phyloP scores from a whole-genome alignment of 2,888 invertebrate genomes.

The Argynnis bischoffii region DNA sequence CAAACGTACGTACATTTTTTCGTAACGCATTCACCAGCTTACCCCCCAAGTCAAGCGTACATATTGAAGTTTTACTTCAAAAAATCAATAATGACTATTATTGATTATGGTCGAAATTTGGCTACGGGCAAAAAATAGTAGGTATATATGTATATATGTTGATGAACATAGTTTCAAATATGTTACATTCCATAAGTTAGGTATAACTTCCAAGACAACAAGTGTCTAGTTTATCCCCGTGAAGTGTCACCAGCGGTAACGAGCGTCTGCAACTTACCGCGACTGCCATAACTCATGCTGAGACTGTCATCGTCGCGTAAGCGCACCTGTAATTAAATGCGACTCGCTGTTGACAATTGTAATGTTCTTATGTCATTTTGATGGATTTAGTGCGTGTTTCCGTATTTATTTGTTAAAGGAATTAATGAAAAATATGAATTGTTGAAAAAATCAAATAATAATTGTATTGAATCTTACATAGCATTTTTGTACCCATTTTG shows the following conservation, averaged over 20 bases:
- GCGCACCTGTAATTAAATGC: slow-evolving; percentile 33
- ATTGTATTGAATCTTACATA: no score
- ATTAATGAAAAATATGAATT: neutral
- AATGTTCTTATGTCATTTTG: slow-evolving; percentile 12
- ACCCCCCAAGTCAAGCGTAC: no score
- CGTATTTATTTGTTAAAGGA: neutral
- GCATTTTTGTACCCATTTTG: no score
- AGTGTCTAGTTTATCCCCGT: slow-evolving; percentile 10
- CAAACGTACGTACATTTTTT: no score
- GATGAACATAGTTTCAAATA: neutral
- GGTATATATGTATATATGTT: no score
- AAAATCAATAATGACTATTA: no score
- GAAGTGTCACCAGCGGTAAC: slow-evolving; percentile 15
- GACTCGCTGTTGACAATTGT: slow-evolving; percentile 24
- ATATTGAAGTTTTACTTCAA: no score
- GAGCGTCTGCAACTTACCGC: slow-evolving; percentile 21
- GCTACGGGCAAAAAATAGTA: no score
- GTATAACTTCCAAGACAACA: slow-evolving; percentile 1
- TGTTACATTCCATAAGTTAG: neutral
- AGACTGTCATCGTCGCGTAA: slow-evolving; percentile 24
- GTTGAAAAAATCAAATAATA: no score
- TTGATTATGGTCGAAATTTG: no score
- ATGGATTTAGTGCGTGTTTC: slow-evolving; percentile 18
- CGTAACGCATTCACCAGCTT: no score
- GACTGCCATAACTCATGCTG: slow-evolving; percentile 19